Percentiles rank a stretch among this genome's conserved stretches.
Conservation (phyloP, 1,140 invertebrate species). For the Apocrypta bakeri region DNA sequence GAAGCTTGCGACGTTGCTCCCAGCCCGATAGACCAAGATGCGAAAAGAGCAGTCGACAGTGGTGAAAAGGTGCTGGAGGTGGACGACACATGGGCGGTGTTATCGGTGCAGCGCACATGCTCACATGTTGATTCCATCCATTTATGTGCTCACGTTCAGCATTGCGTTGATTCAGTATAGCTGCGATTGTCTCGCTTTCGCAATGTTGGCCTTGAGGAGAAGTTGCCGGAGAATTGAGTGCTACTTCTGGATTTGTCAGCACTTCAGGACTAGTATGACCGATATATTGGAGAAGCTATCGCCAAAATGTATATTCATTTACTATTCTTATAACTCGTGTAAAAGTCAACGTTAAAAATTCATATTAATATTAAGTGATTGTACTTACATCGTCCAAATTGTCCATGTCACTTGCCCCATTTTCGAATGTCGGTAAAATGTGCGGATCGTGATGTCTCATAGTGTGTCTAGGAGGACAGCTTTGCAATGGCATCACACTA, state of each 20-base stretch:
- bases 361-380: slow-evolving; percentile 44
- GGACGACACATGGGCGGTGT: slow-evolving; percentile 65
- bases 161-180: slow-evolving; percentile 87
- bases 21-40: slow-evolving; percentile 93
- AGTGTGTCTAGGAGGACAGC: slow-evolving; percentile 78
- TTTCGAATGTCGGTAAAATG: slow-evolving; percentile 86
- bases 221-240: slow-evolving; percentile 82
- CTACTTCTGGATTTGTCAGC: slow-evolving; percentile 80
- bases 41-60: slow-evolving; percentile 90
- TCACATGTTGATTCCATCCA: slow-evolving; percentile 71
- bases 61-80: slow-evolving; percentile 82
- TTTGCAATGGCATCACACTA: slow-evolving; percentile 63
- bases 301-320: too few species aligned
- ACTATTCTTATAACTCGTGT: slow-evolving; percentile 43
- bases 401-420: slow-evolving; percentile 91
- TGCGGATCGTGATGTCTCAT: slow-evolving; percentile 82
- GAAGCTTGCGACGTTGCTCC: slow-evolving; percentile 89
- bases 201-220: slow-evolving; percentile 80
- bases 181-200: slow-evolving; percentile 90
- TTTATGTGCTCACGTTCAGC: slow-evolving; percentile 83
- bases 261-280: slow-evolving; percentile 95
- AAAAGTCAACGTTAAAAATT: slow-evolving; percentile 50
- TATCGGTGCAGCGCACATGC: slow-evolving; percentile 64
- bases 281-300: slow-evolving; percentile 89
- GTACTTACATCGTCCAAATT: slow-evolving; percentile 92